phyloP scores from a whole-genome alignment of 1,140 invertebrate species.

The Bombus waltoni region DNA sequence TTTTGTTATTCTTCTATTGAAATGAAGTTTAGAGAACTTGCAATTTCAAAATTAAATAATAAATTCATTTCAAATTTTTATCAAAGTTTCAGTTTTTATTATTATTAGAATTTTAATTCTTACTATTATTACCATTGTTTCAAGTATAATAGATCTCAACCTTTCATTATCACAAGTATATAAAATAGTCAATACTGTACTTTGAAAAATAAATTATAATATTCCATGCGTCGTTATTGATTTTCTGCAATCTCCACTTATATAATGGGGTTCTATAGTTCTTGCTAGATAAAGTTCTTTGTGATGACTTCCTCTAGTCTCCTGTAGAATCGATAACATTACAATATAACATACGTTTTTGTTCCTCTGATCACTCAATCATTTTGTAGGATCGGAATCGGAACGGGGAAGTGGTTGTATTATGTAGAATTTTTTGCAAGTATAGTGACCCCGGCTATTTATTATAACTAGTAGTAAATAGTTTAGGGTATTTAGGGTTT shows the following conservation, averaged over 20 bases:
- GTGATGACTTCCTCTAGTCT: neutral
- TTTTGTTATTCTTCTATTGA: neutral
- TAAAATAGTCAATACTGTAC: neutral
- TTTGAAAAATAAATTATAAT: neutral
- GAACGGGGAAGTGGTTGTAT: neutral
- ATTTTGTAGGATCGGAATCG: neutral
- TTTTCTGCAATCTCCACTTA: neutral
- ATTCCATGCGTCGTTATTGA: neutral
- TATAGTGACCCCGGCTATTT: too few species aligned
- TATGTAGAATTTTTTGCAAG: neutral
- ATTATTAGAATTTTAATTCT: too few species aligned
- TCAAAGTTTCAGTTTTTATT: too few species aligned
- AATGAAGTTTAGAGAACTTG: neutral
- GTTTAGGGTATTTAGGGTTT: too few species aligned
- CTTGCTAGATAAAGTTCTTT: neutral
- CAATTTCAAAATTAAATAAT: too few species aligned
- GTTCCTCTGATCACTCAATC: neutral
- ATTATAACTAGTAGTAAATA: too few species aligned
- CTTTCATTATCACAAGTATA: neutral
- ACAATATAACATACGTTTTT: neutral
- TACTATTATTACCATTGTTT: too few species aligned
- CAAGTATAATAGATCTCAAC: too few species aligned
- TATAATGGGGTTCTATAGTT: neutral
- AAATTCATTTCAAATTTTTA: too few species aligned
- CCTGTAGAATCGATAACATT: too few species aligned